Percentiles rank a stretch among this genome's conserved stretches.
Conservation (phyloP, 2,113 vertebrate genomes). For the Esox niger region DNA sequence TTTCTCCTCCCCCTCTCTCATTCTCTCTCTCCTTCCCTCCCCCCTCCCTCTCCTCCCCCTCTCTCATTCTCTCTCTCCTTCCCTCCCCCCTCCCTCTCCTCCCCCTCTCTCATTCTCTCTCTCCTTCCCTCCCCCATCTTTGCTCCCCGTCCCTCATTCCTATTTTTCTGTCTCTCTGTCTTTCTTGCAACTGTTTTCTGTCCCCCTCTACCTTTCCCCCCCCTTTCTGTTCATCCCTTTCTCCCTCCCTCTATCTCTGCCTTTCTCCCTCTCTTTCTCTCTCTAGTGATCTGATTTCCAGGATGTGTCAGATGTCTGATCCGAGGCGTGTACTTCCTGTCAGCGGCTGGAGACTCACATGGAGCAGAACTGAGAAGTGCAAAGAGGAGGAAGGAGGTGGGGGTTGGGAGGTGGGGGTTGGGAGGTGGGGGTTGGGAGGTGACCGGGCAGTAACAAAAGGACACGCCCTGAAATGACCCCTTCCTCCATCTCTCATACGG, state of each 20-base stretch:
- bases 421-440: no score
- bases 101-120: background rate
- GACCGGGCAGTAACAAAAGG: no score
- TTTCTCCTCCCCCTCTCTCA: no score
- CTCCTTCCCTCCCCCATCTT: background rate
- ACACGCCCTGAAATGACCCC: no score
- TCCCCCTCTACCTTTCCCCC: background rate
- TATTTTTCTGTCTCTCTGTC: background rate
- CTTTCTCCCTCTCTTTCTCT: background rate
- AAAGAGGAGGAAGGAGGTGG: no score
- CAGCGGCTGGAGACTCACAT: no score
- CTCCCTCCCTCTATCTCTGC: slow-evolving; percentile 9
- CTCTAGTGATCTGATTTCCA: background rate
- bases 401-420: no score
- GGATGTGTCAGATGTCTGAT: no score
- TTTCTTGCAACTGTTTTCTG: background rate
- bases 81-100: no score
- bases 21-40: background rate
- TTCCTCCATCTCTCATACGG: background rate
- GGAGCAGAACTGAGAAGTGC: no score
- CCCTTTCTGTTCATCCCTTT: slow-evolving; percentile 26
- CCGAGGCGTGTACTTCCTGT: no score
- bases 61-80: background rate
- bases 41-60: background rate
- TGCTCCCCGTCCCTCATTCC: background rate